Evolutionary conservation across 2,113 vertebrate genomes (phyloP).

Genomic region (Serilophus lunatus): DNA sequence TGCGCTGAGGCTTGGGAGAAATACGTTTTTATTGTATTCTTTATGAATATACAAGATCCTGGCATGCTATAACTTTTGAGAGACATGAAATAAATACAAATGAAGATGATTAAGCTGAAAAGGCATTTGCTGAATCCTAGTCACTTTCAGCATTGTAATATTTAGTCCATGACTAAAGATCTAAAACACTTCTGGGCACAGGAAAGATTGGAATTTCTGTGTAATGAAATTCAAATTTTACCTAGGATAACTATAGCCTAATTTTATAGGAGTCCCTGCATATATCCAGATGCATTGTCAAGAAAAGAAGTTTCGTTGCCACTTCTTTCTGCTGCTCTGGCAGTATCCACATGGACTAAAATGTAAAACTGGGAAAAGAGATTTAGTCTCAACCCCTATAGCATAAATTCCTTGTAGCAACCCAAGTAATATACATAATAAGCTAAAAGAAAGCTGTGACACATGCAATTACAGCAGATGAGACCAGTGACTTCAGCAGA

Average conservation of each 20-base stretch:
- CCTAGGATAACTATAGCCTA: neutral
- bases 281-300: neutral
- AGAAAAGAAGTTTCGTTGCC: neutral
- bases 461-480: constrained; percentile 48
- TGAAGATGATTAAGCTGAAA: neutral
- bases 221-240: neutral
- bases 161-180: neutral
- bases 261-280: neutral
- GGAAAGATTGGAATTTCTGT: neutral
- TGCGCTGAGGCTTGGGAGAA: neutral
- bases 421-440: constrained; percentile 34
- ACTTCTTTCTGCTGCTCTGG: neutral
- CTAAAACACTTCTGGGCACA: neutral
- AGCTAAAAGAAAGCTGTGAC: constrained; percentile 47
- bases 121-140: neutral
- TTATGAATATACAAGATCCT: constrained; percentile 21
- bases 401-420: constrained; percentile 27
- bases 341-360: neutral
- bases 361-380: neutral
- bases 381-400: neutral
- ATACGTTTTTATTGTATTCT: neutral
- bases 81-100: neutral
- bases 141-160: neutral
- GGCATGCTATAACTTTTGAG: neutral
- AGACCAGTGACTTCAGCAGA: constrained; percentile 3